These are phyloP conservation scores for Enteromius anoplus DNA, from an alignment of 2,797 vertebrate species.

Conservation along the genomic window DNA sequence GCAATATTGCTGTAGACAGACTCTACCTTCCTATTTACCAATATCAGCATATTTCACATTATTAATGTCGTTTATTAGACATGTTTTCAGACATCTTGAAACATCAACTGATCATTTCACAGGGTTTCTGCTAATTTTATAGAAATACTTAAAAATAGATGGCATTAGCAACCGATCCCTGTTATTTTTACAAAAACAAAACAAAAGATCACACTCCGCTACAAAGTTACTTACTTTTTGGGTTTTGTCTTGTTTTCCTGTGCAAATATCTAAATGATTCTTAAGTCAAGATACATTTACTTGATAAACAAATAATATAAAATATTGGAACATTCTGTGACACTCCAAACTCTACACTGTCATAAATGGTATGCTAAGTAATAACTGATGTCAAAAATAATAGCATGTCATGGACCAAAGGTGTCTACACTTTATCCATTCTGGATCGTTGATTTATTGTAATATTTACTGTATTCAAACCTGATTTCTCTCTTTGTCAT, in stretches of 20 bases:
- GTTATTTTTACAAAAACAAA: not conserved
- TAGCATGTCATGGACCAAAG: not conserved
- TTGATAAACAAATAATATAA: not conserved
- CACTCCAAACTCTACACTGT: not conserved
- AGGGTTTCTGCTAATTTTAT: not conserved
- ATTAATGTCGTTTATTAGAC: not conserved
- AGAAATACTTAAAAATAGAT: not conserved
- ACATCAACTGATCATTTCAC: not conserved
- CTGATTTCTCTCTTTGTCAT: constrained; percentile 45
- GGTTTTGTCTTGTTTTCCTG: not conserved
- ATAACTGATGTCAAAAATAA: not conserved
- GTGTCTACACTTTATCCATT: not conserved
- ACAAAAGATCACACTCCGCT: too few relatives aligned
- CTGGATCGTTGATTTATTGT: not conserved
- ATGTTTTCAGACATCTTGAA: not conserved
- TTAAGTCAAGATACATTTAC: not conserved
- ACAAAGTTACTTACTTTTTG: not conserved
- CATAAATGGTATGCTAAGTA: not conserved
- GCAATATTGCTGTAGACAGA: not conserved
- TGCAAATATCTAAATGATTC: not conserved
- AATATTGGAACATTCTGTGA: not conserved
- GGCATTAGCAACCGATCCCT: not conserved
- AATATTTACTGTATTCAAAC: not conserved
- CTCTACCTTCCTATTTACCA: not conserved
- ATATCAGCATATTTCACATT: not conserved